Conservation (phyloP, 2,888 invertebrate genomes). For the Sipha maydis region DNA sequence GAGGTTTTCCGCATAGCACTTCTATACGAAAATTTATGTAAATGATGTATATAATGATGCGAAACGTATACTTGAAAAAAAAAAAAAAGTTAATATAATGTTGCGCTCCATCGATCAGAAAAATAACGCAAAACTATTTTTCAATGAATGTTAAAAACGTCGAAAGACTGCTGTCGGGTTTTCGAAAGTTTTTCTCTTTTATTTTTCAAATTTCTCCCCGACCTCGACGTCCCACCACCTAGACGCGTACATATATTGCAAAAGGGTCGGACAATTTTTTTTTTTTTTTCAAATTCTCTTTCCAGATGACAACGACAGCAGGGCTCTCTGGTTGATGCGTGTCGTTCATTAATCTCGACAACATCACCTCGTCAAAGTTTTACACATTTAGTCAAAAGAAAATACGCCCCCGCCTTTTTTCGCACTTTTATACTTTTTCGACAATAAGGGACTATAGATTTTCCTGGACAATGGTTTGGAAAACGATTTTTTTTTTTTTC, state of each 20-base stretch:
- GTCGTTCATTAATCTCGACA: constrained; percentile 54
- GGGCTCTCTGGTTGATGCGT: not conserved
- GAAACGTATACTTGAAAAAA: not conserved
- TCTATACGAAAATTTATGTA: not conserved
- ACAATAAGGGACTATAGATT: constrained; percentile 12
- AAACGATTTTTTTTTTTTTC: constrained; percentile 50
- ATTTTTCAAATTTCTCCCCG: not conserved
- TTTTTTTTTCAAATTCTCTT: constrained; percentile 26
- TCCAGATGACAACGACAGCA: constrained; percentile 35
- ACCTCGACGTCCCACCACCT: not conserved
- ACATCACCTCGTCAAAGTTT: constrained; percentile 46
- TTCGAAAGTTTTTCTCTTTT: constrained; percentile 22
- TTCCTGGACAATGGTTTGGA: constrained; percentile 45
- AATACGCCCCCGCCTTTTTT: constrained; percentile 18
- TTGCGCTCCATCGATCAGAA: not conserved
- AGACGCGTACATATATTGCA: not conserved
- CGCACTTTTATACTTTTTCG: not conserved
- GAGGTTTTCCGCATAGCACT: not conserved
- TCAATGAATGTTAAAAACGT: constrained; percentile 30
- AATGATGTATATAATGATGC: not conserved
- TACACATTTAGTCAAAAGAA: constrained; percentile 45
- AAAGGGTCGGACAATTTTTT: constrained; percentile 39
- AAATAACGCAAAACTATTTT: constrained; percentile 40
- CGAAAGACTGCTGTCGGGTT: not conserved
- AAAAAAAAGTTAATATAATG: constrained; percentile 7